Evolutionary conservation across 2,888 invertebrate genomes (phyloP), one percentile per base, ranked within the genome.

Genomic region (Trissoscelio sp.): DNA sequence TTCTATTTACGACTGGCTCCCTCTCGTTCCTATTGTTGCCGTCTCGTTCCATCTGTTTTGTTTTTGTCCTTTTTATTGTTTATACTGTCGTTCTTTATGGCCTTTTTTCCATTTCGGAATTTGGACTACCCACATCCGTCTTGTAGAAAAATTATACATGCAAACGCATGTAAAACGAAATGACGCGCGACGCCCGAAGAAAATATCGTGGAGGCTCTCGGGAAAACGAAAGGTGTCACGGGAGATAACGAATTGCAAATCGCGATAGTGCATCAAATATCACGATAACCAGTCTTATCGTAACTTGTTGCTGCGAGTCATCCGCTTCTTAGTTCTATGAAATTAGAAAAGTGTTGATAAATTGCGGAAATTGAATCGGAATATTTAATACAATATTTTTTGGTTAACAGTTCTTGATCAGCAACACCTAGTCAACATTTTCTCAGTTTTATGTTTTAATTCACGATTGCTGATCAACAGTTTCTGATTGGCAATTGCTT

Each of bases 161-260:
- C 39, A 39, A 20, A 74, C 28, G 34, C 55, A 46, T 16, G 39
- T 24, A 39, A 58, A 4, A 16, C 20, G 14, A 62, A 62, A 73
- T 53, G 60, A 60, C 44, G 64, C 44, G 28, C 31, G 31, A 31
- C 31, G 31, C 31, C 31, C 44, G 44, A 37, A 22, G 39, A 22
- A 48, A 64, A 64, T 34, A 51, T 22, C 48, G 48, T 31, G 37
- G 3, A 22, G 4, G 4, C 12, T 22, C 16, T 51, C 16, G 22
- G 12, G 20, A 57, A 46, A 16, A 42, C 20, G 34, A 66, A 22
- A 16, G 44, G 9, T 48, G 64, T 55, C 48, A 20, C n/a, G 58
- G 22, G n/a, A 51, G 75, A 75, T 75, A 75, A 75, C 75, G 67
- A 55, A 75, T 75, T 75, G 66, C 67, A 60, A 75, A 75, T 67